Percentiles rank a stretch among this genome's conserved stretches.
Evolutionary conservation across 2,888 invertebrate species (phyloP).

Genomic region (Priocnemis perturbator): DNA sequence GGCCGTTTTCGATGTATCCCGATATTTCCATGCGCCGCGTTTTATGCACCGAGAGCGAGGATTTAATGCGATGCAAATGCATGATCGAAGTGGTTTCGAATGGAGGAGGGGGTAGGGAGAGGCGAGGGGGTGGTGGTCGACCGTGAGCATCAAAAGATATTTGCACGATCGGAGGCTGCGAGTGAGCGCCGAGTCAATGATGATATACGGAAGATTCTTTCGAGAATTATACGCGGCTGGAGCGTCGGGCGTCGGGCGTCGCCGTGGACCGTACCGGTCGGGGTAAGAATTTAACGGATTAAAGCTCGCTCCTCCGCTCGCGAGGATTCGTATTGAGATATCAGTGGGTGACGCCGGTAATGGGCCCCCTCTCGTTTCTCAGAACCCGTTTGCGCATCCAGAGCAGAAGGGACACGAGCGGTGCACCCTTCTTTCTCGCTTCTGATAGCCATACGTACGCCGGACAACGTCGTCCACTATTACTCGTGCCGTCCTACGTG

Average conservation of each 20-base stretch:
- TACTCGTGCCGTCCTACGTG: neutral
- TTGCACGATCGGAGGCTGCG: no score
- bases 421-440: conserved; percentile 21
- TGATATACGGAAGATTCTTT: neutral
- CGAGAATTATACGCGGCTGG: neutral
- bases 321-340: conserved; percentile 49
- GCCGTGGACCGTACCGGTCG: conserved; percentile 11
- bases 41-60: conserved; percentile 7
- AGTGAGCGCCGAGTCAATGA: no score
- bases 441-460: conserved; percentile 35
- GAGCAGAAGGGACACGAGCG: conserved; percentile 33
- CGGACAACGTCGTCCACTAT: conserved; percentile 1
- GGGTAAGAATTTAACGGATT: conserved; percentile 25
- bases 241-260: neutral
- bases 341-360: conserved; percentile 46
- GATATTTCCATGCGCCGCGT: conserved; percentile 13
- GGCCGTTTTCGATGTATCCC: neutral
- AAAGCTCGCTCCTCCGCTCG: conserved; percentile 23
- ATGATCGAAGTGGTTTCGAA: no score
- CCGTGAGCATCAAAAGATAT: no score
- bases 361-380: conserved; percentile 40
- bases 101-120: no score
- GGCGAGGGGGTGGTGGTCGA: no score
- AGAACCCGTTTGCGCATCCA: conserved; percentile 44
- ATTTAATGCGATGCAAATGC: no score